phyloP scores from a whole-genome alignment of 2,113 vertebrate species.

The Oreochromis spilurus region DNA sequence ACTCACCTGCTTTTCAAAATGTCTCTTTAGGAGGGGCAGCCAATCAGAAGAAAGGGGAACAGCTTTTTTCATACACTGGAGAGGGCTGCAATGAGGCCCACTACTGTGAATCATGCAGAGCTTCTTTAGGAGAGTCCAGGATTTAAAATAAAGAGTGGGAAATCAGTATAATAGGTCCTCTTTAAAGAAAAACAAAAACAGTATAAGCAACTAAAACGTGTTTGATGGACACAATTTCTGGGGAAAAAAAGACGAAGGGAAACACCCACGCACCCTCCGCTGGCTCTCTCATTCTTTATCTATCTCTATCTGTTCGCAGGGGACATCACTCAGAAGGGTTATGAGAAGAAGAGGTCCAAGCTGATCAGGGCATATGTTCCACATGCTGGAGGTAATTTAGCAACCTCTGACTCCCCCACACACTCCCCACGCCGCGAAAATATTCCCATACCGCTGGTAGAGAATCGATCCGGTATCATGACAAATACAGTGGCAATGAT shows the following conservation, averaged over 20 bases:
- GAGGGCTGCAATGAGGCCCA: background rate
- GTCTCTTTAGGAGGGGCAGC: background rate
- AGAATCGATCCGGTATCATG: slow-evolving; percentile 15
- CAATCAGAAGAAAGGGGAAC: background rate
- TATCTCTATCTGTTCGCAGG: slow-evolving; percentile 77
- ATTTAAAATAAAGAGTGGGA: background rate
- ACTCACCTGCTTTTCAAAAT: background rate
- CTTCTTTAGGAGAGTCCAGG: background rate
- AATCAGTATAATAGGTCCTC: background rate
- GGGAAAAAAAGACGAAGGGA: accelerated
- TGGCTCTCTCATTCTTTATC: slow-evolving; percentile 48
- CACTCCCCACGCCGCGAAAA: background rate
- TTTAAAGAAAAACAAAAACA: background rate
- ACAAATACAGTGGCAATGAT: slow-evolving; percentile 10
- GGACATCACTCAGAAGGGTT: slow-evolving; percentile 97
- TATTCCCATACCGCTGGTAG: background rate
- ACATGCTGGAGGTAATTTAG: slow-evolving; percentile 75
- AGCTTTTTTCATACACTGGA: background rate
- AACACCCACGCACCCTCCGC: slow-evolving; percentile 18
- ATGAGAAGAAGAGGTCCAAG: slow-evolving; percentile 97
- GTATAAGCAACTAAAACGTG: background rate
- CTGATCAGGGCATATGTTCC: slow-evolving; percentile 91
- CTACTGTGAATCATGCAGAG: background rate
- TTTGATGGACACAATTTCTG: background rate
- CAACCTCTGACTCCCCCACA: slow-evolving; percentile 55